A percentile compares a stretch with the other conserved stretches of the same genome.
These are phyloP conservation scores for Aurelia aurita complex sp. Pacific DNA, from an alignment of 30 jellyfish, hydroid and myxozoan genomes.

Conservation along the genomic window DNA sequence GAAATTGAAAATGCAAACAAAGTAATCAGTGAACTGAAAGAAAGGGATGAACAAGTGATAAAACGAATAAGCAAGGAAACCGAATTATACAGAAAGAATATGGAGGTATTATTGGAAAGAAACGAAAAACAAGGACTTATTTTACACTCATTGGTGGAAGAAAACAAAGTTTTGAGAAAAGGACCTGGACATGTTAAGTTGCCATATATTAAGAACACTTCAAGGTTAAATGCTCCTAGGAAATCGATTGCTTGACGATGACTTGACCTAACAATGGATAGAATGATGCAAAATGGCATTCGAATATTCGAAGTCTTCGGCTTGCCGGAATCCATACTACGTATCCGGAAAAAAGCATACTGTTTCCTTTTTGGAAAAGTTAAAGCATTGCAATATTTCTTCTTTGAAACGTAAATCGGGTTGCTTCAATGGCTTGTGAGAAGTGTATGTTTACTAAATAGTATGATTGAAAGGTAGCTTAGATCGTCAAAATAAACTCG, in stretches of 20 bases:
- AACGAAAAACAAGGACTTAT: slow-evolving; percentile 38
- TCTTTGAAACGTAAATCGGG: too few species aligned
- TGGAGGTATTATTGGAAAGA: slow-evolving; percentile 15
- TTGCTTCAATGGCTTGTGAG: too few species aligned
- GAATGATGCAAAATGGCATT: too few species aligned
- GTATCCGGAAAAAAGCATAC: too few species aligned
- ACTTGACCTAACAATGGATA: not conserved
- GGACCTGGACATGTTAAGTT: not conserved
- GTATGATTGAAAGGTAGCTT: too few species aligned
- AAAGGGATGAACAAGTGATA: not conserved
- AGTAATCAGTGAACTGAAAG: not conserved
- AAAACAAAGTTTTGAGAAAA: slow-evolving; percentile 24
- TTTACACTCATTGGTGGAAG: slow-evolving; percentile 1
- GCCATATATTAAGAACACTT: slow-evolving; percentile 5
- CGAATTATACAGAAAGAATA: not conserved
- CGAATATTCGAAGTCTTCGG: too few species aligned
- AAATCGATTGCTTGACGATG: slow-evolving; percentile 29
- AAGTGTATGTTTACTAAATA: too few species aligned
- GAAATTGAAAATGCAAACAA: slow-evolving; percentile 5
- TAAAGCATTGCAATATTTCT: too few species aligned
- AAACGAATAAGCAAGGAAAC: slow-evolving; percentile 2
- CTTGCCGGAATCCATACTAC: too few species aligned
- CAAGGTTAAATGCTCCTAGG: slow-evolving; percentile 43
- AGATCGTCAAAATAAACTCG: too few species aligned
- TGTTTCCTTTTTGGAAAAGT: too few species aligned